phyloP scores from a whole-genome alignment of 2,797 vertebrate genomes.

The Falco columbarius region DNA sequence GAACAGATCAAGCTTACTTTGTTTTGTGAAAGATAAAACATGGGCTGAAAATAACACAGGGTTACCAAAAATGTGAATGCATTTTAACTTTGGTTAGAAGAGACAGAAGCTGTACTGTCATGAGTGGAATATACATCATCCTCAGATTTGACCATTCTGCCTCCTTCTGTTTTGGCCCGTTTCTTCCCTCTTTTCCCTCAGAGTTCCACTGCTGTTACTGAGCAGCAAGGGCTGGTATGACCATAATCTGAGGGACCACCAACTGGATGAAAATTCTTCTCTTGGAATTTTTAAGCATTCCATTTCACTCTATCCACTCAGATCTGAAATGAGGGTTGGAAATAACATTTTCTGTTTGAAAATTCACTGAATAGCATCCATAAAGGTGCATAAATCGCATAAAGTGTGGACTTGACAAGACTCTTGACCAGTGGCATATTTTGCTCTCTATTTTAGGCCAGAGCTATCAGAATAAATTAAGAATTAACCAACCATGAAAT shows the following conservation, averaged over 20 bases:
- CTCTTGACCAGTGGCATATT: not conserved
- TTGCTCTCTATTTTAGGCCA: not conserved
- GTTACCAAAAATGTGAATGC: not conserved
- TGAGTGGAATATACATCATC: not conserved
- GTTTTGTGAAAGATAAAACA: not conserved
- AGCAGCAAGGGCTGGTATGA: not conserved
- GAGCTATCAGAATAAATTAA: not conserved
- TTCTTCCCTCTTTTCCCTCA: not conserved
- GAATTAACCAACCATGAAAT: not conserved
- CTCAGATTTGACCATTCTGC: not conserved
- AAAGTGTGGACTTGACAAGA: not conserved
- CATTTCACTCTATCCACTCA: not conserved
- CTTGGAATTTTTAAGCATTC: not conserved
- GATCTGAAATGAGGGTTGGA: not conserved
- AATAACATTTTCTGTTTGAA: not conserved
- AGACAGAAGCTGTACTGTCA: not conserved
- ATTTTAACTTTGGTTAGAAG: not conserved
- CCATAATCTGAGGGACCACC: not conserved
- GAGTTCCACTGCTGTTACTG: not conserved
- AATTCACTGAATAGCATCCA: not conserved
- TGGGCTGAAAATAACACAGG: not conserved
- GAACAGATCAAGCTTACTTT: not conserved
- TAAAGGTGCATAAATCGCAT: not conserved
- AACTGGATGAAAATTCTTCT: not conserved
- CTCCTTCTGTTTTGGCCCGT: not conserved